Percentiles rank a stretch among this genome's conserved stretches.
Conservation (phyloP, 2,888 invertebrate species). For the Agonum fuliginosum region DNA sequence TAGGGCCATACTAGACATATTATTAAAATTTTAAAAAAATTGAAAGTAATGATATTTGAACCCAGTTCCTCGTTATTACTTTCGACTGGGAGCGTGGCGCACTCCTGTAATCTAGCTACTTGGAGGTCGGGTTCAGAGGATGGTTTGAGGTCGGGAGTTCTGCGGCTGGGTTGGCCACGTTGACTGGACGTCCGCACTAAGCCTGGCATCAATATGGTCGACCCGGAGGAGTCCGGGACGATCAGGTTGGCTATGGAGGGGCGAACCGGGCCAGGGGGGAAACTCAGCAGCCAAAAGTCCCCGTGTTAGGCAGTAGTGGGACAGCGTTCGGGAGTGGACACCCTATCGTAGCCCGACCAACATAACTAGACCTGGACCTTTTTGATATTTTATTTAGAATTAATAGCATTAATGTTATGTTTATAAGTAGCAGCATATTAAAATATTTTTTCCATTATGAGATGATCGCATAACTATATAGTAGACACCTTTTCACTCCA, state of each 20-base stretch:
- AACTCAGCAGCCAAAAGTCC: constrained; percentile 99
- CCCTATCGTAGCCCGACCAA: background rate
- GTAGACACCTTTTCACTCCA: background rate
- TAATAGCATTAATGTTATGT: no score
- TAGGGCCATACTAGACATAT: no score
- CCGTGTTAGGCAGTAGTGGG: constrained; percentile 99
- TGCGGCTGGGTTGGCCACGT: background rate
- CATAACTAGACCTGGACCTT: no score
- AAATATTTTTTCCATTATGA: background rate
- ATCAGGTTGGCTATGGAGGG: constrained; percentile 97
- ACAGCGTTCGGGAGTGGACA: constrained; percentile 84
- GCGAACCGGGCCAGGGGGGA: no score
- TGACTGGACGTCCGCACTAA: constrained; percentile 81
- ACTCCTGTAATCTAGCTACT: constrained; percentile 99
- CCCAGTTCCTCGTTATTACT: background rate
- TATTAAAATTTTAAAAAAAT: background rate
- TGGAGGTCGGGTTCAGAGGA: constrained; percentile 93
- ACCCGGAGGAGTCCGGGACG: constrained; percentile 87
- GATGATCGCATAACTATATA: background rate
- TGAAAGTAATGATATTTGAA: background rate
- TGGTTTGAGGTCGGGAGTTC: constrained; percentile 93
- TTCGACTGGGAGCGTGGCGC: constrained; percentile 93
- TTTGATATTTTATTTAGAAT: no score
- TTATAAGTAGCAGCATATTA: no score
- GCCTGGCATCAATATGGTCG: constrained; percentile 92